Percentiles rank a stretch among this genome's conserved stretches.
phyloP scores from a whole-genome alignment of 2,797 vertebrate species.

The Pipistrellus pygmaeus region DNA sequence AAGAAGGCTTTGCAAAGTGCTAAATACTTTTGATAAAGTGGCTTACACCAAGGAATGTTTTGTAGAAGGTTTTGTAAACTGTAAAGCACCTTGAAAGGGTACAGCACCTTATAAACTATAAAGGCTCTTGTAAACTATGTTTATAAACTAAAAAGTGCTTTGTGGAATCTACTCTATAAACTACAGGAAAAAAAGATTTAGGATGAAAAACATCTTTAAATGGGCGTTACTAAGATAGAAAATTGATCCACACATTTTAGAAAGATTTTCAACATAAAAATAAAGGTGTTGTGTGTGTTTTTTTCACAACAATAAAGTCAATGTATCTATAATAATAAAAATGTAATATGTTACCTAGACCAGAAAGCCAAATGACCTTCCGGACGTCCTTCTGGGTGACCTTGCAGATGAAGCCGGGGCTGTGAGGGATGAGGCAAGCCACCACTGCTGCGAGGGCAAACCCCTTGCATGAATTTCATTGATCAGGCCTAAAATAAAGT shows the following conservation, averaged over 20 bases:
- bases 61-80: constrained; percentile 43
- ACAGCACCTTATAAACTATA: neutral
- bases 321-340: neutral
- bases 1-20: constrained; percentile 39
- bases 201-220: neutral
- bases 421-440: too few relatives aligned
- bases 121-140: constrained; percentile 12
- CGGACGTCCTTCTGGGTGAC: too few relatives aligned
- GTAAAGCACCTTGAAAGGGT: constrained; percentile 8
- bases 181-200: neutral
- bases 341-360: too few relatives aligned
- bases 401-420: too few relatives aligned
- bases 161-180: constrained; percentile 39
- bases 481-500: neutral
- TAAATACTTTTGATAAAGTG: constrained; percentile 60
- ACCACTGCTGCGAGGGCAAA: too few relatives aligned
- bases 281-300: neutral
- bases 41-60: neutral
- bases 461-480: too few relatives aligned
- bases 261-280: constrained; percentile 54
- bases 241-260: neutral
- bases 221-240: neutral
- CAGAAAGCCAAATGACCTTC: too few relatives aligned
- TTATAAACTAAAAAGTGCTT: constrained; percentile 38
- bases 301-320: neutral